Evolutionary conservation across 2,113 vertebrate species (phyloP), one percentile per base, ranked within the genome.

Genomic region (Cheirogaleus medius): DNA sequence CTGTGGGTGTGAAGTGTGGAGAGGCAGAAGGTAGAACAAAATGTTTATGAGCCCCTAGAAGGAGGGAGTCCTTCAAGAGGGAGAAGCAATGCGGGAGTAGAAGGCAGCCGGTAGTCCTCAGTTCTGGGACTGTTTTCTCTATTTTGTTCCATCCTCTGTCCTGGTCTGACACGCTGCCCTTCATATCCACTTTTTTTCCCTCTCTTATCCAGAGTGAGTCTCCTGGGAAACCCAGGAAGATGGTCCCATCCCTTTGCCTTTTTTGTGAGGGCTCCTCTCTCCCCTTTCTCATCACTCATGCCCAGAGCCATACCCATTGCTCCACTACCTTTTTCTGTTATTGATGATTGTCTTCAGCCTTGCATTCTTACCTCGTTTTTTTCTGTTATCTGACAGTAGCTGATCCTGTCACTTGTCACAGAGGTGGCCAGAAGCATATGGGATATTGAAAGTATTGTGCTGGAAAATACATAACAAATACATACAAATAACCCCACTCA

Each of bases 61-160:
- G 15, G 44, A 18, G 1, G 27, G 27, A 17, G 23, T 44, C 42
- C 56, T 37, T 17, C 18, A 32, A 4, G 29, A 29, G 15, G 34
- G 20, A 21, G 29, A 27, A 9, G 27, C 29, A 3, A 32, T 5
- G 1, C 20, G 3, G 5, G 15, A 20, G 1, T 0, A 13, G 27
- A 20, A 76, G 37, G 44, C 17, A 69, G 23, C 34, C 34, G 27
- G 52, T 14, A 74, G 34, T 34, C 42, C 14, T 91, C 52, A 39
- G 20, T 91, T 81, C 23, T 66, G 6, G 18, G 42, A 54, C 39
- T 47, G 1, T 81, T 78, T 86, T 92, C 52, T 89, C 6, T 83
- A 4, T 44, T 88, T 92, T 58, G n/a, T 64, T 42, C 60, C 13
- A 93, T 83, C 68, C 18, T 54, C 5, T 91, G 66, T 86, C 73